Evolutionary conservation across 2,113 vertebrate genomes (phyloP).

Genomic region (Alligator mississippiensis): DNA sequence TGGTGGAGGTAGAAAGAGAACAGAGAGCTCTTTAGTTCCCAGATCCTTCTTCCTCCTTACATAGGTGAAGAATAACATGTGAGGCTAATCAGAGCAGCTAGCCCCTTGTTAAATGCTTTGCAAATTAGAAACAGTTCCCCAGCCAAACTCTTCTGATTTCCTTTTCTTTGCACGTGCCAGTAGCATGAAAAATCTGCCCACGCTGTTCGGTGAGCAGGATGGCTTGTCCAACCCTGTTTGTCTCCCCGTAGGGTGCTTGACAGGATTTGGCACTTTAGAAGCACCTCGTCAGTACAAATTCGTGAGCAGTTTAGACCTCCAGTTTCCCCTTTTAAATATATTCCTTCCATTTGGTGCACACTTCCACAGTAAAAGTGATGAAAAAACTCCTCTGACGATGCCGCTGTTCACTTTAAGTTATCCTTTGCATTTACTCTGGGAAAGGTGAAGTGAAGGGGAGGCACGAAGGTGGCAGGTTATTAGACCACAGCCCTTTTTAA

Average conservation of each 20-base stretch:
- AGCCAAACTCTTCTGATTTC: neutral
- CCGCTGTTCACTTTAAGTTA: conserved; percentile 16
- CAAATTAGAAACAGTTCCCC: neutral
- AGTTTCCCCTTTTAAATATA: neutral
- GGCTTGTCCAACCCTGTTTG: neutral
- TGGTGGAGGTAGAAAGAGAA: neutral
- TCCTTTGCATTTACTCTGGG: neutral
- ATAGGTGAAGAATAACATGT: neutral
- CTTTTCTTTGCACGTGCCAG: neutral
- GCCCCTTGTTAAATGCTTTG: neutral
- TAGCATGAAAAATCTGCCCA: neutral
- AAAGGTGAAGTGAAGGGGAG: neutral
- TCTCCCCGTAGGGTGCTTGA: neutral
- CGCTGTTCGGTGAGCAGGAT: neutral
- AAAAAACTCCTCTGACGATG: conserved; percentile 7
- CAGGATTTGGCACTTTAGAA: neutral
- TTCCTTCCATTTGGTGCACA: neutral
- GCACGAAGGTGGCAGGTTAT: neutral
- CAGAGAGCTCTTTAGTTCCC: neutral
- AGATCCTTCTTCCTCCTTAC: neutral
- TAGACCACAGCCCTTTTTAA: neutral
- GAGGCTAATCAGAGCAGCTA: neutral
- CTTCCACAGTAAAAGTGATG: neutral
- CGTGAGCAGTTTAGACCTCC: neutral
- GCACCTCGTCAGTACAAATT: neutral